Base-by-base conservation (phyloP, 2,113 vertebrate species). In the Gavialis gangeticus region DNA sequence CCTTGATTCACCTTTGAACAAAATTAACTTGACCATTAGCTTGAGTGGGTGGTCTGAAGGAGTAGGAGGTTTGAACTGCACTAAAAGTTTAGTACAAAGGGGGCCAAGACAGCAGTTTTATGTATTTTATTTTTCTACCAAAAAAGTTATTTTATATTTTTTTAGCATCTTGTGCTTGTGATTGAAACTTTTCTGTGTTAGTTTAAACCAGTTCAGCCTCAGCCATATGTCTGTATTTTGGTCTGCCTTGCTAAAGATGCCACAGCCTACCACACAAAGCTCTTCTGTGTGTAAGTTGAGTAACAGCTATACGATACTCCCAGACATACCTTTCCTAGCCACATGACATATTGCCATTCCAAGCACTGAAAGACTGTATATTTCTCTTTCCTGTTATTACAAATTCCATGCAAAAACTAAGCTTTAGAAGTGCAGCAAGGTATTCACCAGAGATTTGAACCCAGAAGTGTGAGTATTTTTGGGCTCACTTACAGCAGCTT, bases 301-400 rank as follows among this genome's bases (percentile, higher is more conserved):
- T 96, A 97, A 96, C 93, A 96, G 98, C 97, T 98, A 98, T 97
- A 98, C 73, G 97, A 98, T 98, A 98, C 94, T 98, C 96, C 97
- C 97, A 98, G 98, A 96, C 98, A 98, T 98, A 98, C 97, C 93
- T 98, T 97, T 96, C 87, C 92, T 91, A 97, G 91, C 97, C 97
- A 97, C 98, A 98, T 95, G 97, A 97, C 93, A 97, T 95, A 95
- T 84, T 97, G 96, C 98, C 90, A 96, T 94, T 97, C 97, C 97
- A 97, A 98, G 96, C 88, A 96, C 92, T 93, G 97, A 97, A 97
- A 95, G 96, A 95, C 96, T 97, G 97, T 98, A 97, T 98, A 97
- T 98, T 98, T 98, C 97, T 98, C 93, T 98, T 98, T 98, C 97
- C 97, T 98, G 97, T 98, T 98, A 97, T 98, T 98, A 95, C 95